A percentile compares a stretch with the other conserved stretches of the same genome.
Conservation (phyloP, 1,140 invertebrate species). For the Pectinophora gossypiella region DNA sequence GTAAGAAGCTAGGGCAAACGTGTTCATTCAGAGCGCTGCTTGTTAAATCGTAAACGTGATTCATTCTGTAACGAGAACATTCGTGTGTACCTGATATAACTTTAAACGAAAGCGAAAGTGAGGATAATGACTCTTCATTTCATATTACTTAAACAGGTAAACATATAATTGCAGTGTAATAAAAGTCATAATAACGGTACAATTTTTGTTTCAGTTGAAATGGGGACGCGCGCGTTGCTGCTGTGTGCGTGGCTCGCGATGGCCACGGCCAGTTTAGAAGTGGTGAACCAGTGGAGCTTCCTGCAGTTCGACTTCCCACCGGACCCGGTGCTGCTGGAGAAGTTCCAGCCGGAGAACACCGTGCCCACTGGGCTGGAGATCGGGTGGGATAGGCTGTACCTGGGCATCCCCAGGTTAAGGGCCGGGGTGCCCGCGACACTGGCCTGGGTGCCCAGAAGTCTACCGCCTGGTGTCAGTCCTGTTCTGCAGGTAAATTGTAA, state of each 20-base stretch:
- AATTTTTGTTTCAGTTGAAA: conserved; percentile 20
- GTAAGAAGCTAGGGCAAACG: no score
- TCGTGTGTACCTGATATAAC: background rate
- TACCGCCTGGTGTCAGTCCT: conserved; percentile 80
- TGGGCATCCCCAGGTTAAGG: conserved; percentile 82
- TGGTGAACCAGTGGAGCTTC: conserved; percentile 84
- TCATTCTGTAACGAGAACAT: no score
- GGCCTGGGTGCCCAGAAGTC: conserved; percentile 78
- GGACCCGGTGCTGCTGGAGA: conserved; percentile 72
- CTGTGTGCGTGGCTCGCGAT: conserved; percentile 39
- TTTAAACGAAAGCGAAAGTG: background rate
- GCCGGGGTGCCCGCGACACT: conserved; percentile 85
- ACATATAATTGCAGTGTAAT: no score
- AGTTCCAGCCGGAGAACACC: conserved; percentile 82
- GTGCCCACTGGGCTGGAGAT: conserved; percentile 86
- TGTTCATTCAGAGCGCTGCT: no score
- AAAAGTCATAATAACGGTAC: no score
- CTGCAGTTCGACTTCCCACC: conserved; percentile 82
- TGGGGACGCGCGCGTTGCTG: conserved; percentile 33
- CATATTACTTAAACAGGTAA: background rate
- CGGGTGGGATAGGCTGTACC: conserved; percentile 81
- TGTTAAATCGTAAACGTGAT: no score
- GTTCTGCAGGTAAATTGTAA: conserved; percentile 72
- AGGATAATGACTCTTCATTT: background rate
- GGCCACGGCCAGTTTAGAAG: conserved; percentile 74